These are phyloP conservation scores for Caradrina clavipalpis DNA, from an alignment of 2,888 invertebrate species.

Conservation along the genomic window DNA sequence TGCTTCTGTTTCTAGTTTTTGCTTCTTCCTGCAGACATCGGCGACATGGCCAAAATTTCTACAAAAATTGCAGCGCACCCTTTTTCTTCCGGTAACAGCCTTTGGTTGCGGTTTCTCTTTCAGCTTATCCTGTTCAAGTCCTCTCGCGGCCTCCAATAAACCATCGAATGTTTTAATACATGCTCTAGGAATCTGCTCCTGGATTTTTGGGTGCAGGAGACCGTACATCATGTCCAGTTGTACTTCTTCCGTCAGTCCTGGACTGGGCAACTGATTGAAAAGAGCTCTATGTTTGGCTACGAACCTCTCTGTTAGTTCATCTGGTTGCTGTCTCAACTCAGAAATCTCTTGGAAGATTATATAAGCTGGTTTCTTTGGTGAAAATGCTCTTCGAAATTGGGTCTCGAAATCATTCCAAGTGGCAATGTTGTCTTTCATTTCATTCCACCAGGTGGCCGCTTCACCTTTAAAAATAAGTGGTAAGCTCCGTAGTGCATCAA, in stretches of 20 bases:
- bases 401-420: constrained; percentile 53
- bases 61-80: constrained; percentile 43
- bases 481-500: constrained; percentile 44
- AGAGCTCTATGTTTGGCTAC: constrained; percentile 47
- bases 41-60: constrained; percentile 29
- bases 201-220: constrained; percentile 32
- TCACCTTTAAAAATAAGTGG: constrained; percentile 42
- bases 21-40: constrained; percentile 43
- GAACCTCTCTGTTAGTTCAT: constrained; percentile 48
- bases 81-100: constrained; percentile 13
- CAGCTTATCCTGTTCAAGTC: constrained; percentile 29
- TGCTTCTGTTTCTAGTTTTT: constrained; percentile 22
- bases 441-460: constrained; percentile 52
- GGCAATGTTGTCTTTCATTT: constrained; percentile 19
- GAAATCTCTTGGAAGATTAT: constrained; percentile 37
- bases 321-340: constrained; percentile 37
- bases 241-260: constrained; percentile 38
- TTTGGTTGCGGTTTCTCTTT: constrained; percentile 11
- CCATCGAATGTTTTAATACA: constrained; percentile 34
- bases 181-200: constrained; percentile 45
- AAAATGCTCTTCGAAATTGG: constrained; percentile 27
- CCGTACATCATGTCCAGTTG: constrained; percentile 58
- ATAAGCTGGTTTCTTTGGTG: constrained; percentile 40
- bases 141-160: constrained; percentile 53
- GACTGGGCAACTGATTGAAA: constrained; percentile 37